phyloP scores from a whole-genome alignment of 2,888 invertebrate genomes.

The Anthophora plumipes region DNA sequence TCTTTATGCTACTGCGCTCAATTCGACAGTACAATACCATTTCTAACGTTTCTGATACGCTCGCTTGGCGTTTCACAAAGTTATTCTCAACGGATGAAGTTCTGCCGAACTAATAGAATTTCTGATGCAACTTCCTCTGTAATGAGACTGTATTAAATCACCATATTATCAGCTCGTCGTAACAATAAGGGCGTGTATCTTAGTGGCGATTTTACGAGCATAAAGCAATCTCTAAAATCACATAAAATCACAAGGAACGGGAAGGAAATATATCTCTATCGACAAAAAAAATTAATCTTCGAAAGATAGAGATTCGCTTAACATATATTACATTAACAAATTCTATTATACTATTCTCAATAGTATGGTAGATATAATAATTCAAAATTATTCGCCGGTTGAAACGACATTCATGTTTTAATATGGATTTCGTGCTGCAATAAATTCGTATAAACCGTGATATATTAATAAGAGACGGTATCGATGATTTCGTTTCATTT shows the following conservation, averaged over 20 bases:
- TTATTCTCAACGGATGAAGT: constrained; percentile 18
- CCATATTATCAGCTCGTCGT: constrained; percentile 5
- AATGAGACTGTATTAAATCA: constrained; percentile 16
- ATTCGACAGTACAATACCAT: neutral
- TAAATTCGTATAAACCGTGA: constrained; percentile 2
- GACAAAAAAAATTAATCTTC: neutral
- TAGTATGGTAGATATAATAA: no score
- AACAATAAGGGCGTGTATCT: neutral
- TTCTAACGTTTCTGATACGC: neutral
- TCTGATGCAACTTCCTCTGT: constrained; percentile 14
- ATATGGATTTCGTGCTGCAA: neutral
- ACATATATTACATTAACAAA: neutral
- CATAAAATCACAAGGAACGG: no score
- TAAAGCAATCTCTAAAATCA: neutral
- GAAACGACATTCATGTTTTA: neutral
- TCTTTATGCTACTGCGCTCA: neutral
- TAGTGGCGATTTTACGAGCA: neutral
- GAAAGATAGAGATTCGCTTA: neutral
- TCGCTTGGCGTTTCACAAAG: neutral
- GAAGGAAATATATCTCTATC: no score
- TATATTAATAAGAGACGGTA: no score
- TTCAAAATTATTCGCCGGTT: neutral
- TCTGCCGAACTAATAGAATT: constrained; percentile 36
- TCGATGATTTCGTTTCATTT: neutral
- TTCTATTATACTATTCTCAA: neutral